Conservation (phyloP, 2,113 vertebrate species). For the Strigops habroptila region DNA sequence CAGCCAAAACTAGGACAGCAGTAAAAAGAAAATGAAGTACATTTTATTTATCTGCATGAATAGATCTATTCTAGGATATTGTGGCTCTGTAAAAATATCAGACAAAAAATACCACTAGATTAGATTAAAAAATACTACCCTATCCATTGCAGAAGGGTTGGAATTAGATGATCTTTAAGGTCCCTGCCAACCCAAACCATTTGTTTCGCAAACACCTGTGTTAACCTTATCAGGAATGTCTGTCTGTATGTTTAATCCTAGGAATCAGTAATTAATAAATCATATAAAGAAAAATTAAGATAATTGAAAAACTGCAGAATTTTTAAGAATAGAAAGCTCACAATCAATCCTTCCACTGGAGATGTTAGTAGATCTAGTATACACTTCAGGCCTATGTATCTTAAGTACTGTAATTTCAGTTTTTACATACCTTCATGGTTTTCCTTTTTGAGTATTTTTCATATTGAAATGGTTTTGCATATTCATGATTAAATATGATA, state of each 20-base stretch:
- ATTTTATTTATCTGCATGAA: neutral
- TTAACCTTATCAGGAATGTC: neutral
- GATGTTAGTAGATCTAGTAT: neutral
- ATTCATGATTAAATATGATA: neutral
- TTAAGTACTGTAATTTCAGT: neutral
- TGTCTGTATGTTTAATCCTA: neutral
- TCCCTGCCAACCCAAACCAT: neutral
- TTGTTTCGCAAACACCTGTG: neutral
- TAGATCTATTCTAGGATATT: neutral
- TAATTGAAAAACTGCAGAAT: neutral
- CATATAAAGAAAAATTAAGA: neutral
- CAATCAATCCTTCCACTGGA: accelerated
- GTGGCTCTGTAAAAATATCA: neutral
- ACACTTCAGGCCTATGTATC: neutral
- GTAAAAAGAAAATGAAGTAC: neutral
- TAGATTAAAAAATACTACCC: neutral
- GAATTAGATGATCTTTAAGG: neutral
- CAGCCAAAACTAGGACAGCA: neutral
- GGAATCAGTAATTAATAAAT: neutral
- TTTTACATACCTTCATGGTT: neutral
- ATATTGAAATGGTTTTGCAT: neutral
- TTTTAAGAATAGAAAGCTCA: neutral
- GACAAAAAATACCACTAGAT: neutral
- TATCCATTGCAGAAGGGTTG: neutral
- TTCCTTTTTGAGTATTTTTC: neutral